Conservation (phyloP, 2,888 invertebrate genomes). For the Orthonychiurus folsomi region DNA sequence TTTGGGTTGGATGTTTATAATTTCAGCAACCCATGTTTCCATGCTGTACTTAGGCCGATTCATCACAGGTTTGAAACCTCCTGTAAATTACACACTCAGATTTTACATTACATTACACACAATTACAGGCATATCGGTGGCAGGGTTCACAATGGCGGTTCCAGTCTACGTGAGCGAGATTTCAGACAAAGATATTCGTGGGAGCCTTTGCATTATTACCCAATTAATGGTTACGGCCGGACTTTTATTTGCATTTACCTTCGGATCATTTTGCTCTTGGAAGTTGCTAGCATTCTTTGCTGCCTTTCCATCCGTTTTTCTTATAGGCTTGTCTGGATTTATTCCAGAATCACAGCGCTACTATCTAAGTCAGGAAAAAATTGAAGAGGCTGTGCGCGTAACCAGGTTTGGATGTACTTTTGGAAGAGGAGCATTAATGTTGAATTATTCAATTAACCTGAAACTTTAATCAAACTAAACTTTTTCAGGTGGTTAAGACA, state of each 20-base stretch:
- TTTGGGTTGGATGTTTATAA: constrained; percentile 10
- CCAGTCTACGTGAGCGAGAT: constrained; percentile 8
- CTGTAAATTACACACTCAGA: background rate
- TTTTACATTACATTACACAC: background rate
- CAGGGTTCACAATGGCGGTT: background rate
- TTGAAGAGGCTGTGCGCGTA: background rate
- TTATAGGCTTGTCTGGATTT: background rate
- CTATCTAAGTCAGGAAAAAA: background rate
- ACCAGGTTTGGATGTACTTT: too few relatives aligned
- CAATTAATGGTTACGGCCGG: background rate
- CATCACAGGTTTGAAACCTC: constrained; percentile 8
- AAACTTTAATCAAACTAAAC: too few relatives aligned
- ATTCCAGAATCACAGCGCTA: background rate
- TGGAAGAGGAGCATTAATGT: too few relatives aligned
- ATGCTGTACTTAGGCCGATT: constrained; percentile 15
- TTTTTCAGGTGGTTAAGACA: constrained; percentile 67
- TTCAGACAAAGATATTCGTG: constrained; percentile 3
- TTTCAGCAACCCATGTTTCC: constrained; percentile 3
- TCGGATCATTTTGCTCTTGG: constrained; percentile 7
- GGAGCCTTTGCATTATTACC: background rate
- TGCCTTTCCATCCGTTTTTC: background rate
- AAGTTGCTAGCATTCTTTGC: constrained; percentile 4
- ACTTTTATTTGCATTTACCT: background rate
- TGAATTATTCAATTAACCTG: too few relatives aligned
- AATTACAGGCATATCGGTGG: constrained; percentile 6